Percentiles rank a stretch among this genome's conserved stretches.
Conservation (phyloP, 2,797 vertebrate genomes). For the Anguilla obscura region DNA sequence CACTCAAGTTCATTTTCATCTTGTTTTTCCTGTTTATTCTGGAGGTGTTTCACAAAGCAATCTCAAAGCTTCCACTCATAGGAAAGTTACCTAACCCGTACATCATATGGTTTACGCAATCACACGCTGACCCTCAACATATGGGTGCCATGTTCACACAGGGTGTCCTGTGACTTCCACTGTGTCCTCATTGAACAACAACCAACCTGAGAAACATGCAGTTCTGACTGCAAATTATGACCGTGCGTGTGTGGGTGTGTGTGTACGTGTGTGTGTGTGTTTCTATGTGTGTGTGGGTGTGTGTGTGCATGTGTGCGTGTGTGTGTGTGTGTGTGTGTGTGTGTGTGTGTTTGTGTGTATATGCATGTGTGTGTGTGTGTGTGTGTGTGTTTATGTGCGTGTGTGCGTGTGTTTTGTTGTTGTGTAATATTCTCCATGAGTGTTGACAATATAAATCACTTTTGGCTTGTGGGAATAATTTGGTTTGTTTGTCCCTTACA, state of each 20-base stretch:
- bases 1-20: constrained; percentile 3
- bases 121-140: neutral
- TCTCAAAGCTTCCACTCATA: neutral
- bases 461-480: neutral
- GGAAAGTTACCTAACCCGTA: neutral
- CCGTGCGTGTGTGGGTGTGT: neutral
- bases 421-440: neutral
- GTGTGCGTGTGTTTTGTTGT: neutral
- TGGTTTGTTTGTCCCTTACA: neutral
- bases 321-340: no score
- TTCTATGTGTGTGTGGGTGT: neutral
- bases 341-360: neutral
- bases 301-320: neutral
- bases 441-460: neutral
- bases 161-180: neutral
- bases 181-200: neutral
- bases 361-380: neutral
- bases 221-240: neutral
- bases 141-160: neutral
- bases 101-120: neutral
- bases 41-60: neutral
- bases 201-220: neutral
- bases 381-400: neutral
- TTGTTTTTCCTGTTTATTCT: neutral
- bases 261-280: neutral